Percentiles rank a stretch among this genome's conserved stretches.
These are phyloP conservation scores for Pseudois nayaur DNA, from an alignment of 2,113 vertebrate species.

Conservation along the genomic window DNA sequence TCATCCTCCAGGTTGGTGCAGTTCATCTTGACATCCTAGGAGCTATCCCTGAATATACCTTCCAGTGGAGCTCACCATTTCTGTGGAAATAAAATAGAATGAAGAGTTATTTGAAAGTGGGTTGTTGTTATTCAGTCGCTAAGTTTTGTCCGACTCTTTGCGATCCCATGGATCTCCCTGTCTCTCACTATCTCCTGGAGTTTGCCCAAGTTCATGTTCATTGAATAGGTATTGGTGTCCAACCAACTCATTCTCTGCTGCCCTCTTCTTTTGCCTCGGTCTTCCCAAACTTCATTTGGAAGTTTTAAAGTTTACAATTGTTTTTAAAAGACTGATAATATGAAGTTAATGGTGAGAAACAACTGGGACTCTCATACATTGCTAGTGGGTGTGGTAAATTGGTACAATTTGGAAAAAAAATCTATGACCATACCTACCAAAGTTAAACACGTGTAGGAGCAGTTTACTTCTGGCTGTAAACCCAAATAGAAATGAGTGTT, in stretches of 20 bases:
- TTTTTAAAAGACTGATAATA: neutral
- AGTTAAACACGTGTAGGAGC: neutral
- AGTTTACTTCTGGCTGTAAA: neutral
- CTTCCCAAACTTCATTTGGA: neutral
- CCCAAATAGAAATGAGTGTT: neutral
- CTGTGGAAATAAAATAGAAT: constrained; percentile 8
- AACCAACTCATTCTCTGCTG: neutral
- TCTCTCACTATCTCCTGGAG: neutral
- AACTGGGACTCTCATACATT: neutral
- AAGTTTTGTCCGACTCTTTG: neutral
- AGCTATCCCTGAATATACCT: neutral
- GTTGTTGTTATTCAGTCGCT: neutral
- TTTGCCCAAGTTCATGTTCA: neutral
- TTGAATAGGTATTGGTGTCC: neutral
- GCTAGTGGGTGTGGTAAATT: neutral
- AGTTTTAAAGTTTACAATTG: neutral
- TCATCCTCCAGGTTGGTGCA: neutral
- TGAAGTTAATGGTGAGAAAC: neutral
- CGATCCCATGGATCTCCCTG: neutral
- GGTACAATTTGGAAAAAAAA: neutral
- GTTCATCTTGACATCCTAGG: neutral
- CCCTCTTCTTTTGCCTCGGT: neutral
- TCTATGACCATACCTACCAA: neutral
- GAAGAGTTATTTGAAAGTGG: neutral
- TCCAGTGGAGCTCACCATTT: neutral